These are phyloP conservation scores for Collichthys lucidus DNA, from an alignment of 2,113 vertebrate genomes.

Conservation along the genomic window DNA sequence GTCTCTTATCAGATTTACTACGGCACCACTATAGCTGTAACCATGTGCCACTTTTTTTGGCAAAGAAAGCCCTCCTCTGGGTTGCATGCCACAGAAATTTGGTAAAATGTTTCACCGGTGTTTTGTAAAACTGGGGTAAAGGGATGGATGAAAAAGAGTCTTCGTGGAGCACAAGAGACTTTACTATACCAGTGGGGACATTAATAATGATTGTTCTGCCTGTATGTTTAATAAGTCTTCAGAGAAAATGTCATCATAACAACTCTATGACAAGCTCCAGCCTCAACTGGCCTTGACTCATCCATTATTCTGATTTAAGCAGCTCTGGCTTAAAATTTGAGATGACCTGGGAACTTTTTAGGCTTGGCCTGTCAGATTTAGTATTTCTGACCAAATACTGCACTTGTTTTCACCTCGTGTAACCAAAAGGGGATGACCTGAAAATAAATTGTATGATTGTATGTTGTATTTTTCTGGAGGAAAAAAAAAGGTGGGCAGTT, in stretches of 20 bases:
- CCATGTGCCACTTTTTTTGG: constrained; percentile 47
- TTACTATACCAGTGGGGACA: constrained; percentile 20
- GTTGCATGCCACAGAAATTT: constrained; percentile 66
- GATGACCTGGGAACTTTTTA: constrained; percentile 55
- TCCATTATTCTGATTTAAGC: constrained; percentile 52
- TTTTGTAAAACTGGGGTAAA: constrained; percentile 55
- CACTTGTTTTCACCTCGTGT: constrained; percentile 75
- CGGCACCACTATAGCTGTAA: constrained; percentile 52
- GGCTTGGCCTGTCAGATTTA: constrained; percentile 35
- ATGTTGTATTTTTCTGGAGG: constrained; percentile 48
- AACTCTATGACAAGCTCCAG: constrained; percentile 14
- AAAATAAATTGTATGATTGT: constrained; percentile 73
- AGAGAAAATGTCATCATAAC: constrained; percentile 30
- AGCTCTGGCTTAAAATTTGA: constrained; percentile 34
- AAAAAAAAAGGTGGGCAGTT: constrained; percentile 24
- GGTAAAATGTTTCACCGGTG: constrained; percentile 51
- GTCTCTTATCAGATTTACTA: constrained; percentile 67
- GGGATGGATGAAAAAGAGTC: constrained; percentile 28
- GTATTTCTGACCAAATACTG: constrained; percentile 59
- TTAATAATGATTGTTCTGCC: constrained; percentile 49
- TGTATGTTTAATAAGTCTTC: constrained; percentile 44
- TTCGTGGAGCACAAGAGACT: constrained; percentile 21
- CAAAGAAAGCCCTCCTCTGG: constrained; percentile 54
- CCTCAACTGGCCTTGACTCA: constrained; percentile 48
- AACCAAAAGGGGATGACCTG: constrained; percentile 58